A percentile compares a stretch with the other conserved stretches of the same genome.
phyloP scores from a whole-genome alignment of 2,888 invertebrate genomes.

The Liposcelis brunnea region DNA sequence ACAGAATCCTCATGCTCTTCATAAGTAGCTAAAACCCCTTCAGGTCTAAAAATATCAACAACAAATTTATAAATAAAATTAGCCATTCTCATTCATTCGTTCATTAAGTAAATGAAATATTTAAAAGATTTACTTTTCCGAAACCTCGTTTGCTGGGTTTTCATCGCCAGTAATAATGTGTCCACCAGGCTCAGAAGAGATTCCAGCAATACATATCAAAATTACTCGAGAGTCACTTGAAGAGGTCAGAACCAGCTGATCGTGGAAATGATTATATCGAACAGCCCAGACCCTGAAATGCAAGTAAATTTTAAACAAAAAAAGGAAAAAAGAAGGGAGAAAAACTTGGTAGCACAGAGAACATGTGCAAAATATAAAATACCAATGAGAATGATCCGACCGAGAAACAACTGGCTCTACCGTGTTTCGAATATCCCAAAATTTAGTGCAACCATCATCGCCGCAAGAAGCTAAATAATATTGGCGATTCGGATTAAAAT shows the following conservation, averaged over 20 bases:
- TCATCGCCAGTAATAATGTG: conserved; percentile 33
- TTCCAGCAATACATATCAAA: conserved; percentile 68
- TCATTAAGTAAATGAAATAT: too few relatives aligned
- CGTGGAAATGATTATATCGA: conserved; percentile 90
- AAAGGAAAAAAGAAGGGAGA: too few relatives aligned
- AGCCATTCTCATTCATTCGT: too few relatives aligned
- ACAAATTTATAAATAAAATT: conserved; percentile 10
- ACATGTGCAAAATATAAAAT: conserved; percentile 16
- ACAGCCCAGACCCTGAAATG: conserved; percentile 73
- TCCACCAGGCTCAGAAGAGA: conserved; percentile 64
- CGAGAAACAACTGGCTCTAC: conserved; percentile 60
- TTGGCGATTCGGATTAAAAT: conserved; percentile 96
- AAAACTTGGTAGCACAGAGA: too few relatives aligned
- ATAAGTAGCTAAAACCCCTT: conserved; percentile 79
- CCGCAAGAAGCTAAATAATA: conserved; percentile 87
- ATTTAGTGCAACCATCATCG: conserved; percentile 86
- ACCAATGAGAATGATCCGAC: conserved; percentile 79
- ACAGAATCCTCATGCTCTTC: conserved; percentile 98
- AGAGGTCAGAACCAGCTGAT: conserved; percentile 82
- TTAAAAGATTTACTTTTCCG: conserved; percentile 24
- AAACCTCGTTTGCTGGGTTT: conserved; percentile 30
- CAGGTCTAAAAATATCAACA: conserved; percentile 42
- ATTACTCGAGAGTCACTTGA: conserved; percentile 90
- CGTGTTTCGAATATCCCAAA: conserved; percentile 87
- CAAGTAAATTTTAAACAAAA: conserved; percentile 11